Base-by-base conservation (phyloP, 2,113 vertebrate species). In the Catharus minimus region DNA sequence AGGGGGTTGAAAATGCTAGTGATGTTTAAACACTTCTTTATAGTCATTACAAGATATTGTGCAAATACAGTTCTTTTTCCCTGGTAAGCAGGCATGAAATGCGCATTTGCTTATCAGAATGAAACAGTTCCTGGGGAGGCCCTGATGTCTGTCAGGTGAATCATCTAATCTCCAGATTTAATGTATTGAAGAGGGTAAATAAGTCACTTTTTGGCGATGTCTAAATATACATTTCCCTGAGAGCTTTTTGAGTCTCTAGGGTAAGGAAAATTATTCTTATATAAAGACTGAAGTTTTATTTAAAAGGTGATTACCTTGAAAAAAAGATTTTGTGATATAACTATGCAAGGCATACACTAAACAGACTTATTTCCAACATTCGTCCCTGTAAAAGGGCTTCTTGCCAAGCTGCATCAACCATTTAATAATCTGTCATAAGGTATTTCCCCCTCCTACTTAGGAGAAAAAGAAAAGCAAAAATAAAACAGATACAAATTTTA, bases 81-180 rank as follows among this genome's bases (percentile, higher is more conserved):
- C 20, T 68, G 13, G 62, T 80, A 92, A 92, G 67, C 49, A 86
- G 55, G 44, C 82, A 79, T 88, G 68, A 93, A 93, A 92, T 62
- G 53, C 78, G 69, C 27, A 8, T 94, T 94, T 86, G 57, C 92
- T 93, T 95, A 92, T 91, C 90, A 83, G 80, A 90, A 94, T 2
- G 13, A 89, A 93, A 74, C 58, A 88, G 75, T 90, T 95, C 62
- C 43, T 86, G 38, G 26, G 75, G 86, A 91, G 53, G 55, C 27
- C 82, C 81, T 84, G 82, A 65, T 92, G 41, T 88, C 88, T 93
- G 88, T 80, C 88, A 94, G 95, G 85, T 90, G 86, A 93, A 88
- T 94, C 75, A 92, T 68, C 65, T 72, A 72, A 84, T 90, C 80
- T 82, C 27, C 71, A 64, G 38, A 74, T 84, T 86, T 78, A 77